Conservation (phyloP, 1,140 invertebrate genomes). For the Aethina tumida region DNA sequence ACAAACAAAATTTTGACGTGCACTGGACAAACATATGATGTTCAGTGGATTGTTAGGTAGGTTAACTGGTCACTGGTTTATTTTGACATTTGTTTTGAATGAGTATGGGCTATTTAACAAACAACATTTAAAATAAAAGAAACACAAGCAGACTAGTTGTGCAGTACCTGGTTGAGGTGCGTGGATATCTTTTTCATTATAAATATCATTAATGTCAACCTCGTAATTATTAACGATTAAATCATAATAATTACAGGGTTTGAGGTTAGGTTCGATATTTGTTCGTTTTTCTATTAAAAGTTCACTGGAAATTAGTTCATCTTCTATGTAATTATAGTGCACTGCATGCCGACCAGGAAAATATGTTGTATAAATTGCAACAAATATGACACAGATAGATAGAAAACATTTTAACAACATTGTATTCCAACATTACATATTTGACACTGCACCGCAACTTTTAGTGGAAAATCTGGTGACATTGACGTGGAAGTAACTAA, state of each 20-base stretch:
- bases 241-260: conserved; percentile 24
- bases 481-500: conserved; percentile 35
- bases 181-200: conserved; percentile 7
- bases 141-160: not conserved
- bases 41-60: too few species aligned
- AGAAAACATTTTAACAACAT: conserved; percentile 19
- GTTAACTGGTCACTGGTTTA: too few species aligned
- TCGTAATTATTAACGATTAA: conserved; percentile 22
- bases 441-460: too few species aligned
- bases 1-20: too few species aligned
- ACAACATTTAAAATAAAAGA: not conserved
- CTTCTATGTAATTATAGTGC: conserved; percentile 24
- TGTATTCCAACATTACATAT: too few species aligned
- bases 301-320: conserved; percentile 18
- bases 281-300: conserved; percentile 11
- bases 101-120: not conserved
- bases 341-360: conserved; percentile 29
- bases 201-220: conserved; percentile 17
- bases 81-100: not conserved
- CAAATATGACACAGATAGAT: conserved; percentile 14
- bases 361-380: conserved; percentile 21
- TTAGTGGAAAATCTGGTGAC: conserved; percentile 10
- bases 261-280: conserved; percentile 13
- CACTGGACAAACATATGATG: too few species aligned
- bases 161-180: conserved; percentile 13